Conservation (phyloP, 2,113 vertebrate species). For the Chauna torquata region DNA sequence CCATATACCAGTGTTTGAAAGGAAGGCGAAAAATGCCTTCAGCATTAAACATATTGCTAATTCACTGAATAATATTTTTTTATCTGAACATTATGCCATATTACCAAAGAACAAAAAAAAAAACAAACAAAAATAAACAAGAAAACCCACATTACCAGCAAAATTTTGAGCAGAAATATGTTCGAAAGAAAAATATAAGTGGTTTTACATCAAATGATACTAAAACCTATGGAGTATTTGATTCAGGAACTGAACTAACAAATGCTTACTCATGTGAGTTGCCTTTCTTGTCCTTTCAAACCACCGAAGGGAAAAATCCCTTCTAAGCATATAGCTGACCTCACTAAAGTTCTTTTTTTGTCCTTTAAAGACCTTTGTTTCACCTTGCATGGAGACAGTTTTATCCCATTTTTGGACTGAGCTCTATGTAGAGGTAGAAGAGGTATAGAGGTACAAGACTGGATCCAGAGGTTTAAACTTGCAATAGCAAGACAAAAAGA, state of each 20-base stretch:
- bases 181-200: not conserved
- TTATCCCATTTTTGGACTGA: not conserved
- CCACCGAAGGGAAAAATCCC: not conserved
- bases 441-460: not conserved
- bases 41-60: not conserved
- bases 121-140: not conserved
- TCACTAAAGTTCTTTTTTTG: not conserved
- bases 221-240: not conserved
- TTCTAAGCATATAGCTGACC: not conserved
- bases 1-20: not conserved
- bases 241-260: not conserved
- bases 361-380: constrained; percentile 8
- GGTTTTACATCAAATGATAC: not conserved
- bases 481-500: constrained; percentile 28
- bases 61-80: not conserved
- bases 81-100: not conserved
- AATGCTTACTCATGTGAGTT: not conserved
- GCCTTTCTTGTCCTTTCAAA: not conserved
- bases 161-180: not conserved
- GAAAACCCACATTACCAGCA: not conserved
- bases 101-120: not conserved
- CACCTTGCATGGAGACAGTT: not conserved
- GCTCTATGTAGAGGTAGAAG: too few relatives aligned
- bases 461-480: constrained; percentile 1
- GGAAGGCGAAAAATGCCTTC: not conserved